Base-by-base conservation (phyloP, 2,888 invertebrate species). In the Harmothoe impar region DNA sequence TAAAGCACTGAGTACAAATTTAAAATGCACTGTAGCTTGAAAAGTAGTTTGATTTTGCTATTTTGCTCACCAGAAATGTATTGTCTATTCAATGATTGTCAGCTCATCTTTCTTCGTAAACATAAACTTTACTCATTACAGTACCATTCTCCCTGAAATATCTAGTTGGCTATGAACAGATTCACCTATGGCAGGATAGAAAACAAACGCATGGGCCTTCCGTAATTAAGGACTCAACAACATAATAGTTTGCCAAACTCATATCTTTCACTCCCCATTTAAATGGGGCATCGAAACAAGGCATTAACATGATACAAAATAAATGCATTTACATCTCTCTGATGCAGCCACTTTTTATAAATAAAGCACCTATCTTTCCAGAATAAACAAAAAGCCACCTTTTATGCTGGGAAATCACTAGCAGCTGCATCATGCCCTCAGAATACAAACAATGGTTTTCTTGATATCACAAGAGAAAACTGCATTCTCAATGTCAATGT, bases 261-360 rank as follows among this genome's bases (percentile, higher is more conserved):
- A n/a, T 62, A 62, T 62, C 62, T n/a, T n/a, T 62, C n/a, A n/a
- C 62, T n/a, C n/a, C 62, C 20, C 62, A 62, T 62, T 62, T 20
- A 20, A 62, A n/a, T 62, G 20, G 62, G 62, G 62, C 23, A n/a
- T 62, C 20, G 62, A 62, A 62, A 62, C 62, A n/a, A 20, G 62
- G 62, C 20, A 62, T 62, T 62, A 62, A 62, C 62, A 62, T n/a
- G n/a, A 62, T 62, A 62, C 62, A 62, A 43, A 43, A 43, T 43
- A 43, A 43, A 62, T 62, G n/a, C 62, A 62, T 62, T 62, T n/a
- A 62, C n/a, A 62, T 62, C 20, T n/a, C 20, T 62, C 20, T 62
- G 62, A 62, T 62, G 62, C 62, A n/a, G 62, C 62, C 62, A n/a
- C n/a, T 5, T 72, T 72, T 72, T 25, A 72, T 72, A 72, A 72